A percentile compares a stretch with the other conserved stretches of the same genome.
Conservation (phyloP, 2,797 vertebrate genomes). For the Coilia nasus region DNA sequence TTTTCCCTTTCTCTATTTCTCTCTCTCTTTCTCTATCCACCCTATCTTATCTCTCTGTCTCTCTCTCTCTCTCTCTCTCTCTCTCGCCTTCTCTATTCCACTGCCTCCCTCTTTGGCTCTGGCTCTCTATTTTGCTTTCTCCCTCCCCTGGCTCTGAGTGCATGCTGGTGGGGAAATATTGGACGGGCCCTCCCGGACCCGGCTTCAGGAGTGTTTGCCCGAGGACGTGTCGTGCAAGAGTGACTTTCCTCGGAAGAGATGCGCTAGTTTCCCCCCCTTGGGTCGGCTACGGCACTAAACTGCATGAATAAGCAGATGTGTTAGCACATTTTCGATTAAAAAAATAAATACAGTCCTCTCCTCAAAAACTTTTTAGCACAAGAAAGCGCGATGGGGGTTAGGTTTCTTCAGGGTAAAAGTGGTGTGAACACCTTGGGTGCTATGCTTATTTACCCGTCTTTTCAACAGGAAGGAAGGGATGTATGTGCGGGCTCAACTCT, state of each 20-base stretch:
- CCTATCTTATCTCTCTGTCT: neutral
- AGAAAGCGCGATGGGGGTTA: neutral
- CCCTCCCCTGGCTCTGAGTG: neutral
- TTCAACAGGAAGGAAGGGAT: neutral
- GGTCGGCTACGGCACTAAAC: slow-evolving; percentile 23
- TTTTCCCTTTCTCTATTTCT: neutral
- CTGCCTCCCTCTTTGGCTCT: neutral
- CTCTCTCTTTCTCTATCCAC: neutral
- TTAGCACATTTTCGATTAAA: slow-evolving; percentile 40
- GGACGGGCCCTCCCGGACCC: neutral
- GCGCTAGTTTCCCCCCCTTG: slow-evolving; percentile 28
- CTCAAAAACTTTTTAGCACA: neutral
- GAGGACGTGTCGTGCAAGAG: slow-evolving; percentile 47
- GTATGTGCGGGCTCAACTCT: neutral
- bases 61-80: neutral
- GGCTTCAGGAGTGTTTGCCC: slow-evolving; percentile 36
- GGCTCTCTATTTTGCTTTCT: neutral
- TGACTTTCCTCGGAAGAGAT: slow-evolving; percentile 38
- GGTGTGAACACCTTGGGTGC: neutral
- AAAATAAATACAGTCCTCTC: slow-evolving; percentile 31
- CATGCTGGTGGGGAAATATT: slow-evolving; percentile 14
- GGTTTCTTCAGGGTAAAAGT: neutral
- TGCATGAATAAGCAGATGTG: slow-evolving; percentile 33
- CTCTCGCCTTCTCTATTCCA: neutral
- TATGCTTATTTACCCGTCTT: neutral